A percentile compares a stretch with the other conserved stretches of the same genome.
Evolutionary conservation across 2,797 vertebrate species (phyloP).

Genomic region (Neomorphus geoffroyi): DNA sequence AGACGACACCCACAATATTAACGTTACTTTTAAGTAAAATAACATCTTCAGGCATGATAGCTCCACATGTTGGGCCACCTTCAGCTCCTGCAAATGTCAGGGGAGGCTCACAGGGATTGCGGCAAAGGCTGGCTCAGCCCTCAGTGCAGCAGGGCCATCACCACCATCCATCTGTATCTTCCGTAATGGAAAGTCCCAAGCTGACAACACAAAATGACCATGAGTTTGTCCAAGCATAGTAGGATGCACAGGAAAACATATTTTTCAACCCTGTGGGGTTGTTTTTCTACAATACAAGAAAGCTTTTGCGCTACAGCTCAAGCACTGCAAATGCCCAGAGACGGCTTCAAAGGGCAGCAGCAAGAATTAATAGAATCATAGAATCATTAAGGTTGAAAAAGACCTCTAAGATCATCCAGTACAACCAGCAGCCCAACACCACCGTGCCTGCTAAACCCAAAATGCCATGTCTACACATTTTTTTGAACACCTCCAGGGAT

Average conservation of each 20-base stretch:
- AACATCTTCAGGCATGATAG: not conserved
- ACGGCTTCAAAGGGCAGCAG: not conserved
- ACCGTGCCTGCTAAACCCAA: no score
- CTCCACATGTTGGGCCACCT: not conserved
- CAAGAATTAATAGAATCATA: not conserved
- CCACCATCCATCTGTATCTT: not conserved
- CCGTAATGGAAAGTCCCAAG: rapidly evolving
- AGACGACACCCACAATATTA: not conserved
- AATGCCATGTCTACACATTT: no score
- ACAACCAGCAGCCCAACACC: no score
- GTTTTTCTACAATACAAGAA: not conserved
- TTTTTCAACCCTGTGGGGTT: rapidly evolving
- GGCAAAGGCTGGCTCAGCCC: not conserved
- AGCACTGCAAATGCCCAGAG: not conserved
- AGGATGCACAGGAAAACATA: rapidly evolving
- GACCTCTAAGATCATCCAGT: no score
- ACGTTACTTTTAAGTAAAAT: not conserved
- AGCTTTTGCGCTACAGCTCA: not conserved
- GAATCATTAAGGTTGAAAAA: no score
- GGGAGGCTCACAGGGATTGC: not conserved
- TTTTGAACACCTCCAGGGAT: no score
- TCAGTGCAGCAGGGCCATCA: not conserved
- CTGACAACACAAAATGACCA: rapidly evolving
- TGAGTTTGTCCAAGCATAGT: rapidly evolving
- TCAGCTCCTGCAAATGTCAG: not conserved